Percentiles rank a stretch among this genome's conserved stretches.
These are phyloP conservation scores for Leptogaster cylindrica DNA, from an alignment of 2,888 invertebrate species.

Conservation along the genomic window DNA sequence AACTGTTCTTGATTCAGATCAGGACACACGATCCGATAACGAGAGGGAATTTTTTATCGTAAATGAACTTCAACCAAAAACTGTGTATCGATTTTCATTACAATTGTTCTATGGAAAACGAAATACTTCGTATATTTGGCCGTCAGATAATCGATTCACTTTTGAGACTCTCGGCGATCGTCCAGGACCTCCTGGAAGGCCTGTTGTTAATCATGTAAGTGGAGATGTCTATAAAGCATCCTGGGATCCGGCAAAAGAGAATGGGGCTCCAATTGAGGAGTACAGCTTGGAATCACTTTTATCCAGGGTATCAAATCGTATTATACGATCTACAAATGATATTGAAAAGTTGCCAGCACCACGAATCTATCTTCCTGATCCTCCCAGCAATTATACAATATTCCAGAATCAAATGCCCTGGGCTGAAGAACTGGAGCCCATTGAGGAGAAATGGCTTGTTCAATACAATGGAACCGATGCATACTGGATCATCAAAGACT, in stretches of 20 bases:
- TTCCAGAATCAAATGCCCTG: slow-evolving; percentile 60
- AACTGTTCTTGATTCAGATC: slow-evolving; percentile 45
- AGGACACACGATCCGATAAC: slow-evolving; percentile 46
- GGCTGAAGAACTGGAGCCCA: slow-evolving; percentile 66
- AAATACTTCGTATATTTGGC: slow-evolving; percentile 72
- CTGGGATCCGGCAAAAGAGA: slow-evolving; percentile 80
- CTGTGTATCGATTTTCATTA: slow-evolving; percentile 78
- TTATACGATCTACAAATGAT: slow-evolving; percentile 48
- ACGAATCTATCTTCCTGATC: slow-evolving; percentile 49
- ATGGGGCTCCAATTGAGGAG: slow-evolving; percentile 75
- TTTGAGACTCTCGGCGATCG: slow-evolving; percentile 81
- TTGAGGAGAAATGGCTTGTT: slow-evolving; percentile 66
- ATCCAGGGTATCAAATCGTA: slow-evolving; percentile 49
- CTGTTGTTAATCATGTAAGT: slow-evolving; percentile 75
- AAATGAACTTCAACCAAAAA: slow-evolving; percentile 71
- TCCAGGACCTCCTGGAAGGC: slow-evolving; percentile 79
- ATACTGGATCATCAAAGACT: slow-evolving; percentile 78
- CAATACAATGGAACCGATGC: slow-evolving; percentile 82
- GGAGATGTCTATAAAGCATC: slow-evolving; percentile 77
- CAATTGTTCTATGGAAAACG: slow-evolving; percentile 68
- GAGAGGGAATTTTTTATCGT: slow-evolving; percentile 54
- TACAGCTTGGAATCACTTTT: slow-evolving; percentile 80
- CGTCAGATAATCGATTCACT: slow-evolving; percentile 71
- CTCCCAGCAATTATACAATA: slow-evolving; percentile 58
- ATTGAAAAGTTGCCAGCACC: slow-evolving; percentile 6